Percentiles rank a stretch among this genome's conserved stretches.
Evolutionary conservation across 2,888 invertebrate species (phyloP).

Genomic region (Nemoura dubitans): DNA sequence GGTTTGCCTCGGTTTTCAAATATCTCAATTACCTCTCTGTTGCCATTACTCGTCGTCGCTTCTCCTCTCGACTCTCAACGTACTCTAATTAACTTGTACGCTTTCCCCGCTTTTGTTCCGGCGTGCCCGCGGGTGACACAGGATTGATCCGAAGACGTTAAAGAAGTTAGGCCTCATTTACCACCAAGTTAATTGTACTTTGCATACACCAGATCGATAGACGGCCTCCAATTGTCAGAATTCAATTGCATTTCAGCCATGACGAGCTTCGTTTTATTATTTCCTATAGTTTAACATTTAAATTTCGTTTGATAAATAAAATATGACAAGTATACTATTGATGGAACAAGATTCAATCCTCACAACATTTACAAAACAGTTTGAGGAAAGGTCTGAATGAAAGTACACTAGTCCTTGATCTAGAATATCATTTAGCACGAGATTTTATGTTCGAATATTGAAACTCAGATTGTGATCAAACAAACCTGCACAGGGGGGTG

Average conservation of each 20-base stretch:
- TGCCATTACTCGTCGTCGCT: slow-evolving; percentile 22
- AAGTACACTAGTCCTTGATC: background rate
- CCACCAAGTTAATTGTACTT: background rate
- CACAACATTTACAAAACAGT: too few species aligned
- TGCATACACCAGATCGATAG: background rate
- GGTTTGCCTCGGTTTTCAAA: background rate
- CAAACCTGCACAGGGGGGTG: background rate
- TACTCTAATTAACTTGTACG: slow-evolving; percentile 27
- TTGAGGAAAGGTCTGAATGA: background rate
- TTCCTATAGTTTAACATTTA: too few species aligned
- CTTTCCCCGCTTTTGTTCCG: slow-evolving; percentile 10
- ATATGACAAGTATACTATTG: too few species aligned
- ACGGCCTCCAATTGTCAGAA: background rate
- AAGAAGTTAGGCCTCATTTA: background rate
- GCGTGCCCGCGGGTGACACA: background rate
- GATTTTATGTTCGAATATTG: background rate
- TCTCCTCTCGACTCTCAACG: background rate
- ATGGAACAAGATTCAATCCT: too few species aligned
- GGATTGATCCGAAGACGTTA: slow-evolving; percentile 20
- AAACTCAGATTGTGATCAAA: background rate
- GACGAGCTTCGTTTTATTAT: too few species aligned
- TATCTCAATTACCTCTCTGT: slow-evolving; percentile 33
- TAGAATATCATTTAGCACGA: background rate
- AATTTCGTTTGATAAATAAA: too few species aligned
- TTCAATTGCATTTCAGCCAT: background rate